Conservation (phyloP, 1,140 invertebrate genomes). For the Leptinotarsa texana region DNA sequence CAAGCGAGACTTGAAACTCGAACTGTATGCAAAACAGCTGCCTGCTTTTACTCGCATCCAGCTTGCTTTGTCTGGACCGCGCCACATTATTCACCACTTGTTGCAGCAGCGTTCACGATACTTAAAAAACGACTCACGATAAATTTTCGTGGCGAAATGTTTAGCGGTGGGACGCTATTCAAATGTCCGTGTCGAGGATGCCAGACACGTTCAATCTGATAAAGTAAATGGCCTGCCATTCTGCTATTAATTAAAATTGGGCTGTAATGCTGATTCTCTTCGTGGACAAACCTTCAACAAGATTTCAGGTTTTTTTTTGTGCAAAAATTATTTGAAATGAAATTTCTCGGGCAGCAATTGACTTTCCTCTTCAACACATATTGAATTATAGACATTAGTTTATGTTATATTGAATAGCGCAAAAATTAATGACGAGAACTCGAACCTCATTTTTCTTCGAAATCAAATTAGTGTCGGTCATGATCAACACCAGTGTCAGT, state of each 20-base stretch:
- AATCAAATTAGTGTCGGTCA: too few species aligned
- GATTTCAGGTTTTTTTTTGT: too few species aligned
- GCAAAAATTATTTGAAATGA: too few species aligned
- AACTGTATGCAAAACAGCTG: conserved; percentile 38
- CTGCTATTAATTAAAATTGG: neutral
- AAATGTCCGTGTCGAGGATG: neutral
- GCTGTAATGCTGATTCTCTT: neutral
- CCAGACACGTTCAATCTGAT: conserved; percentile 8
- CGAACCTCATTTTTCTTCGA: too few species aligned
- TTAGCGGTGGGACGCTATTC: conserved; percentile 7
- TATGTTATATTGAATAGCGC: too few species aligned
- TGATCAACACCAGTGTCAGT: too few species aligned
- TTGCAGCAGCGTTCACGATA: conserved; percentile 6
- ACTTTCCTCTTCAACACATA: too few species aligned
- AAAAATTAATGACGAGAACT: too few species aligned
- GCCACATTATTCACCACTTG: conserved; percentile 11
- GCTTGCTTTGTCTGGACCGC: conserved; percentile 16
- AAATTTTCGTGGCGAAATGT: conserved; percentile 16
- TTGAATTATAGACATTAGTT: too few species aligned
- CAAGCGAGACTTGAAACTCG: conserved; percentile 33
- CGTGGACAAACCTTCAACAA: neutral
- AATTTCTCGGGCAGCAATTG: too few species aligned
- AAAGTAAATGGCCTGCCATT: conserved; percentile 2
- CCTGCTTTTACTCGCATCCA: conserved; percentile 20
- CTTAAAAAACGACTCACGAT: conserved; percentile 19